Conservation (phyloP, 2,113 vertebrate species). For the Lucifuga dentata region DNA sequence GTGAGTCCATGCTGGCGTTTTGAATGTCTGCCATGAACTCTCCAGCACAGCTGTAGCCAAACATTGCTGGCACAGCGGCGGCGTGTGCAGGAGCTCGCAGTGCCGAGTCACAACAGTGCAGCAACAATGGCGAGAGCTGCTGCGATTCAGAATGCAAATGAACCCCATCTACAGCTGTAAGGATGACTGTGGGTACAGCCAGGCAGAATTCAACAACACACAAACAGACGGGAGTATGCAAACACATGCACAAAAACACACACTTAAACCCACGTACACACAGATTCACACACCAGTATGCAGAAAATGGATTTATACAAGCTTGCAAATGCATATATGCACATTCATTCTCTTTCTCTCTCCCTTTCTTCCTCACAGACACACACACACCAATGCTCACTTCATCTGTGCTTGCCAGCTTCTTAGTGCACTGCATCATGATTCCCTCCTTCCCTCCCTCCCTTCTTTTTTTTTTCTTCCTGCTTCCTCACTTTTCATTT, state of each 20-base stretch:
- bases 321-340: slow-evolving; percentile 43
- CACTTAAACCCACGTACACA: not conserved
- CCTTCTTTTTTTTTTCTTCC: too few relatives aligned
- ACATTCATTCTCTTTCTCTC: slow-evolving; percentile 19
- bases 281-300: slow-evolving; percentile 15
- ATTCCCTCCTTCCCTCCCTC: slow-evolving; percentile 15
- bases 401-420: slow-evolving; percentile 53
- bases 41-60: slow-evolving; percentile 54
- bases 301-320: slow-evolving; percentile 42
- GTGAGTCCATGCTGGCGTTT: slow-evolving; percentile 29
- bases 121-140: slow-evolving; percentile 60
- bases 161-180: slow-evolving; percentile 68
- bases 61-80: slow-evolving; percentile 46
- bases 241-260: slow-evolving; percentile 48
- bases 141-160: slow-evolving; percentile 68
- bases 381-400: slow-evolving; percentile 23
- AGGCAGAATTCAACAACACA: slow-evolving; percentile 49
- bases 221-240: slow-evolving; percentile 63
- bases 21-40: slow-evolving; percentile 53
- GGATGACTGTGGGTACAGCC: slow-evolving; percentile 58
- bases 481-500: slow-evolving; percentile 11
- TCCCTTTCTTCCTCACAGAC: slow-evolving; percentile 14
- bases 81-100: slow-evolving; percentile 38
- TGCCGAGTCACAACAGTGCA: slow-evolving; percentile 50
- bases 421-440: slow-evolving; percentile 57